phyloP scores from a whole-genome alignment of 2,113 vertebrate genomes.

The Siphamia tubifer region DNA sequence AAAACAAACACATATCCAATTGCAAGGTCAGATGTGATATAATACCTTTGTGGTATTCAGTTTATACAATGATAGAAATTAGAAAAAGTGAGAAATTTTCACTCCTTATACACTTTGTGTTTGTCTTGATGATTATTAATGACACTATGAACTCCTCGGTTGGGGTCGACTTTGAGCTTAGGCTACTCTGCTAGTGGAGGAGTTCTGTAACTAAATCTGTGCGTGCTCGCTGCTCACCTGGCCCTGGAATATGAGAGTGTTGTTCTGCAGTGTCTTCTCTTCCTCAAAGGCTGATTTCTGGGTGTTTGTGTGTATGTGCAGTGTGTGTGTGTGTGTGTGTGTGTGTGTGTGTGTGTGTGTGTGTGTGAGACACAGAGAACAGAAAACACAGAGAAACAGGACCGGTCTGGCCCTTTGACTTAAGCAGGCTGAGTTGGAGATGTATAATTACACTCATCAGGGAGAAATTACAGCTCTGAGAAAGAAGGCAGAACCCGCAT shows the following conservation, averaged over 20 bases:
- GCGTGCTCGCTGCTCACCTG: not conserved
- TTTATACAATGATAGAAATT: not conserved
- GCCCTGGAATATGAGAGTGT: not conserved
- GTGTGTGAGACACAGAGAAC: not conserved
- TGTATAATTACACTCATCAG: slow-evolving; percentile 82
- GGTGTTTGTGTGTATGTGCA: not conserved
- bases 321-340: not conserved
- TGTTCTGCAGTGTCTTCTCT: not conserved
- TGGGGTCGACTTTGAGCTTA: no score
- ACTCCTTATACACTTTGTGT: not conserved
- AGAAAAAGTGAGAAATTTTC: not conserved
- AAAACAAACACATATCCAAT: no score
- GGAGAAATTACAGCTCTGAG: slow-evolving; percentile 81
- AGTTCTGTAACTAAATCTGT: slow-evolving; percentile 5
- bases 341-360: not conserved
- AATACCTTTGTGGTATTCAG: not conserved
- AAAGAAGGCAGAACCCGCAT: slow-evolving; percentile 67
- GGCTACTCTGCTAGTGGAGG: no score
- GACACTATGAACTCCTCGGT: no score
- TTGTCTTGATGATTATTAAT: no score
- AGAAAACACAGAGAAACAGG: slow-evolving; percentile 16
- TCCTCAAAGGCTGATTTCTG: not conserved
- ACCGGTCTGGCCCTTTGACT: slow-evolving; percentile 63
- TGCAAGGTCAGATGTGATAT: not conserved
- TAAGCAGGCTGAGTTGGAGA: slow-evolving; percentile 52